Evolutionary conservation across 2,113 vertebrate genomes (phyloP).

Genomic region (Gnathonemus echidnorhynchus): DNA sequence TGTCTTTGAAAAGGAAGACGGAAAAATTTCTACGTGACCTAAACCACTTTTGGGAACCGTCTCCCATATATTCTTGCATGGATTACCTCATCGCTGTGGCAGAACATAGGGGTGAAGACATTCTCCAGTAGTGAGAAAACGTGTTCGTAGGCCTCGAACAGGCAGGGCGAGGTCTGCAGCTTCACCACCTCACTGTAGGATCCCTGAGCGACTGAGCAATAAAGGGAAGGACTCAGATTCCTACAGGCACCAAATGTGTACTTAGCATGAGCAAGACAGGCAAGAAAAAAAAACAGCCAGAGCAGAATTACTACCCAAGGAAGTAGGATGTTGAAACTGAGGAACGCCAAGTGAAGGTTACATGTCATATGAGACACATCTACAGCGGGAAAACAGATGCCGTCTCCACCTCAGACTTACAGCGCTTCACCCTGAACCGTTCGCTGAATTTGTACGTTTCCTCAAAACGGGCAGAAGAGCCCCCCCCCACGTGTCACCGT

Average conservation of each 20-base stretch:
- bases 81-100: slow-evolving; percentile 90
- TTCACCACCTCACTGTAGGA: slow-evolving; percentile 78
- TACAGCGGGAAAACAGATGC: not conserved
- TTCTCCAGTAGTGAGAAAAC: slow-evolving; percentile 87
- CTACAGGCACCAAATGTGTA: not conserved
- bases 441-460: not conserved
- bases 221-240: slow-evolving; percentile 9
- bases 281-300: not conserved
- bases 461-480: not conserved
- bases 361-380: not conserved
- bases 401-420: not conserved
- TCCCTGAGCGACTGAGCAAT: slow-evolving; percentile 73
- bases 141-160: slow-evolving; percentile 94
- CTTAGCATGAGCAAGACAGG: not conserved
- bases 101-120: slow-evolving; percentile 95
- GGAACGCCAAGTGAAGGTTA: not conserved
- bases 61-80: not conserved
- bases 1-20: not conserved
- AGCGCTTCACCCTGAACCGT: not conserved
- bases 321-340: not conserved
- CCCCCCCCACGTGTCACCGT: not conserved
- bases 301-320: not conserved
- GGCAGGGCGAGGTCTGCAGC: slow-evolving; percentile 83
- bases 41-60: not conserved
- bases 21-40: not conserved